Base-by-base conservation (phyloP, 1,140 invertebrate genomes). In the Bombus consobrinus region DNA sequence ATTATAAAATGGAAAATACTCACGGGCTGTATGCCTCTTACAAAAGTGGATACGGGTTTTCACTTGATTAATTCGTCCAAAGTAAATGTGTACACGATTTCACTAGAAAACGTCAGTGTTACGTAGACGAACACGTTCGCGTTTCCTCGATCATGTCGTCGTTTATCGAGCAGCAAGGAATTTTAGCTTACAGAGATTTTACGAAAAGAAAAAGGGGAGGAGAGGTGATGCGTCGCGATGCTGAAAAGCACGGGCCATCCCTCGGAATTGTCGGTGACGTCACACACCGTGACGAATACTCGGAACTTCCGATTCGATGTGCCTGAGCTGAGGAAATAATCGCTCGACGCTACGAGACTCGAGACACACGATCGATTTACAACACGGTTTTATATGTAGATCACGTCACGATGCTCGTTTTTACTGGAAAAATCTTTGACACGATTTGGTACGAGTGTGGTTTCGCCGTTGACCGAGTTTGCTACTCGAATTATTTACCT, bases 401-500 rank as follows among this genome's bases (percentile, higher is more conserved):
- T 81, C 69, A 71, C 83, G 64, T 37, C 43, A 53, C 41, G 22
- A 32, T 28, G 72, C 10, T 62, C 59, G n/a, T 74, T 39, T 13
- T 47, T 32, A 43, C 73, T 53, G 57, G 6, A 43, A 37, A 57
- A 62, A 83, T 62, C 37, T 47, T 37, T 62, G n/a, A 66, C 66
- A 41, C 28, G 3, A 62, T 25, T 69, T 25, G n/a, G 22, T 34
- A 22, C 10, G n/a, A 79, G 5, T 53, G 47, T 53, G 39, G 43
- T n/a, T 53, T 34, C 28, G 3, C 22, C 37, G 37, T 53, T 37
- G 34, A 13, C 18, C 25, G 43, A 15, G 32, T 9, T 13, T 28
- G 1, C 39, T n/a, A 22, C 22, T 53, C 47, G 1, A 71, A 10
- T n/a, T 79, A 91, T 92, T 92, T 92, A 92, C 92, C 92, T 92